Evolutionary conservation across 1,140 invertebrate genomes (phyloP).

Genomic region (Drosophila malerkotliana): DNA sequence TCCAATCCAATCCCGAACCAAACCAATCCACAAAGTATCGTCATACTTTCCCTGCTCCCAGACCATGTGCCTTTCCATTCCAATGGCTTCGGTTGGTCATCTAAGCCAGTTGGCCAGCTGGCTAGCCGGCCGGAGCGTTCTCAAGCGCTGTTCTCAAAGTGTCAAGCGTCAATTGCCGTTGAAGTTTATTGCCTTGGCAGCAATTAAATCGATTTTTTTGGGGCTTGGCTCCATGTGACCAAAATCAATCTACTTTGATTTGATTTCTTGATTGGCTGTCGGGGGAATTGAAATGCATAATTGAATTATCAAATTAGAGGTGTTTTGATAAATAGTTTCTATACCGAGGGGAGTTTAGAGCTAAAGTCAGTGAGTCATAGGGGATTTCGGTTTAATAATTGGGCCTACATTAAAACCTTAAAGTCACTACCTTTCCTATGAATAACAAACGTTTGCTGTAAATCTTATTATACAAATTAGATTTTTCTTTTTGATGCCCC

Average conservation of each 20-base stretch:
- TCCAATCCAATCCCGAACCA: slow-evolving; percentile 26
- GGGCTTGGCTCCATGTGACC: slow-evolving; percentile 33
- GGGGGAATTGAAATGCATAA: slow-evolving; percentile 61
- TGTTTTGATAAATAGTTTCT: slow-evolving; percentile 52
- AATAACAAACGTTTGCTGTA: slow-evolving; percentile 7
- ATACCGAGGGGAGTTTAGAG: slow-evolving; percentile 8
- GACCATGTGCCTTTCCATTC: slow-evolving; percentile 16
- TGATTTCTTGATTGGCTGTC: slow-evolving; percentile 77
- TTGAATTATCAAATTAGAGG: slow-evolving; percentile 77
- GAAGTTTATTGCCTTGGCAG: slow-evolving; percentile 81
- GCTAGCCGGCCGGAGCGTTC: slow-evolving; percentile 17
- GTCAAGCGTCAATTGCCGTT: slow-evolving; percentile 78
- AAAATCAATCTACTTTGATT: slow-evolving; percentile 65
- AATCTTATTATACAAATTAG: slow-evolving; percentile 34
- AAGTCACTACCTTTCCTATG: too few species aligned
- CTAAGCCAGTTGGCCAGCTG: slow-evolving; percentile 11
- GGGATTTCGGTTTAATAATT: background rate
- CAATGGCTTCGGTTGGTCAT: background rate
- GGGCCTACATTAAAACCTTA: too few species aligned
- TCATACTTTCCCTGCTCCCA: slow-evolving; percentile 67
- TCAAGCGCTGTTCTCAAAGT: slow-evolving; percentile 55
- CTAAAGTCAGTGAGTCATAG: slow-evolving; percentile 14
- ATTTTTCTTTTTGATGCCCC: slow-evolving; percentile 6
- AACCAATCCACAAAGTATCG: slow-evolving; percentile 30
- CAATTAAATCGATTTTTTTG: slow-evolving; percentile 65